A percentile compares a stretch with the other conserved stretches of the same genome.
Evolutionary conservation across 2,888 invertebrate genomes (phyloP).

Genomic region (Xanthia togata): DNA sequence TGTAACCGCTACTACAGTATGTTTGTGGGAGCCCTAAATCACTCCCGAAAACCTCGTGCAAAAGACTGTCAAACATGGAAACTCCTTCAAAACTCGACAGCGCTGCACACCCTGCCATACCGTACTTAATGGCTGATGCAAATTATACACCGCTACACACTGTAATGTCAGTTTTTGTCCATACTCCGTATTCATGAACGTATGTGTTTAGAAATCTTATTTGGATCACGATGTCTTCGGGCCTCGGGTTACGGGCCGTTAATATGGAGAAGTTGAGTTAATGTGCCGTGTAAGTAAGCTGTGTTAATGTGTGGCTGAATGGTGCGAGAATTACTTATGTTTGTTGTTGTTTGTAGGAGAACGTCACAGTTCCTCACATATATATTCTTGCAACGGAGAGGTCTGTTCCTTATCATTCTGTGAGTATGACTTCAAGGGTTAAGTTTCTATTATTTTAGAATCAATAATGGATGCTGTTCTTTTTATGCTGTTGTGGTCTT

Average conservation of each 20-base stretch:
- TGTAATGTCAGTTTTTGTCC: slow-evolving; percentile 64
- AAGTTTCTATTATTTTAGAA: not conserved
- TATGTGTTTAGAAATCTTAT: slow-evolving; percentile 61
- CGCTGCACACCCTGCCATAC: slow-evolving; percentile 33
- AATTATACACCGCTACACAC: slow-evolving; percentile 60
- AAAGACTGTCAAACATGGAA: not conserved
- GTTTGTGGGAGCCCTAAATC: not conserved
- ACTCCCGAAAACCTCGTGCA: not conserved
- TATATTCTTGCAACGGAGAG: not conserved
- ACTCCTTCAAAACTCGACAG: not conserved
- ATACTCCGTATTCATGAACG: slow-evolving; percentile 8
- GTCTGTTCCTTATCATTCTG: not conserved
- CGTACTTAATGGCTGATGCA: slow-evolving; percentile 62
- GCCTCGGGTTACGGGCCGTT: slow-evolving; percentile 39
- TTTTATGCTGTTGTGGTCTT: not conserved
- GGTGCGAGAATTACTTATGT: not conserved
- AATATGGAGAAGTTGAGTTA: slow-evolving; percentile 52
- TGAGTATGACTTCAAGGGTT: not conserved
- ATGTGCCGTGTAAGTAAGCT: slow-evolving; percentile 38
- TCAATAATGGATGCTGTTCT: not conserved
- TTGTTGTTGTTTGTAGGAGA: not conserved
- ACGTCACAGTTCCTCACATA: not conserved
- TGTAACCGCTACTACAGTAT: too few species aligned
- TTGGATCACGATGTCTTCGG: slow-evolving; percentile 59
- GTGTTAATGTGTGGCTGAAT: slow-evolving; percentile 6